A percentile compares a stretch with the other conserved stretches of the same genome.
Evolutionary conservation across 1,140 invertebrate species (phyloP).

Genomic region (Drosophila ficusphila): DNA sequence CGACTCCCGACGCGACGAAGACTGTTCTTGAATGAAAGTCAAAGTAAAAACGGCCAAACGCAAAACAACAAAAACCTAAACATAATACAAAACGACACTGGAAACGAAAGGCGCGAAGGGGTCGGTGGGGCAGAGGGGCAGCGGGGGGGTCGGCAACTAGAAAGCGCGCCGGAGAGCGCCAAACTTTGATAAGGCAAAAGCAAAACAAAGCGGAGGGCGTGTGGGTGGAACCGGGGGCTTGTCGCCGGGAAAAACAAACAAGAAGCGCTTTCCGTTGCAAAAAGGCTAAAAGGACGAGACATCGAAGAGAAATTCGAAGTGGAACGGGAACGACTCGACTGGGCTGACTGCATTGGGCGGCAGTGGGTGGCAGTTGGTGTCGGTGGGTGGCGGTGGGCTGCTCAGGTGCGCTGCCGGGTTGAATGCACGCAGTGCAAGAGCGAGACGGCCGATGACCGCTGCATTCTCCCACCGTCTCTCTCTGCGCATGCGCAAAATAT

Average conservation of each 20-base stretch:
- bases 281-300: conserved; percentile 14
- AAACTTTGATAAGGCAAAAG: conserved; percentile 75
- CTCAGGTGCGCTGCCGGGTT: conserved; percentile 68
- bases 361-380: background rate
- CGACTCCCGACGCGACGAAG: conserved; percentile 50
- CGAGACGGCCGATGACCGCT: conserved; percentile 13
- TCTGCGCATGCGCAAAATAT: conserved; percentile 24
- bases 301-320: background rate
- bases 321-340: background rate
- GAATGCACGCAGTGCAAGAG: conserved; percentile 66
- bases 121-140: no score
- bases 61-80: conserved; percentile 83
- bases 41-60: conserved; percentile 82
- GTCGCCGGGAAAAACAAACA: conserved; percentile 51
- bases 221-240: conserved; percentile 19
- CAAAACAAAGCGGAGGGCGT: conserved; percentile 37
- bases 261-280: conserved; percentile 8
- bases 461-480: conserved; percentile 24
- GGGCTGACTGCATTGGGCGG: background rate
- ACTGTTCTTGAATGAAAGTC: conserved; percentile 83
- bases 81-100: conserved; percentile 71
- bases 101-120: background rate
- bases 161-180: conserved; percentile 58
- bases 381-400: background rate
- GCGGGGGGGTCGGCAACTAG: conserved; percentile 29